A percentile compares a stretch with the other conserved stretches of the same genome.
Conservation (phyloP, 2,888 invertebrate genomes). For the Nomada ferruginata region DNA sequence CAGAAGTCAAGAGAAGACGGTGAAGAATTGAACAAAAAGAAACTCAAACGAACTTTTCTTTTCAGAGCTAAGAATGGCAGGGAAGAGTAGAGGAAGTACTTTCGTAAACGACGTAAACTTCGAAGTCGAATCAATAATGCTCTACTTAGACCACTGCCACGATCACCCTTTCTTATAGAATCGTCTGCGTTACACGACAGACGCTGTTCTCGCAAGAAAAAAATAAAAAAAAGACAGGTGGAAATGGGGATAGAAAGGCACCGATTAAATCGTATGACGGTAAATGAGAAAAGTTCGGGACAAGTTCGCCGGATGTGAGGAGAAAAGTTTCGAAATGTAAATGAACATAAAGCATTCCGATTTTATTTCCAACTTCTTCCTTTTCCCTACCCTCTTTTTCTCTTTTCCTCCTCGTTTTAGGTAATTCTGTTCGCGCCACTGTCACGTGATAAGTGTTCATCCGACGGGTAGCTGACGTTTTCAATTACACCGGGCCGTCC, state of each 20-base stretch:
- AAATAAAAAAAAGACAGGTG: not conserved
- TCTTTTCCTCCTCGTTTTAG: not conserved
- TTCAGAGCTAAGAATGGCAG: not conserved
- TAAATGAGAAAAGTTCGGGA: constrained; percentile 60
- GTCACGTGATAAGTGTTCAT: constrained; percentile 40
- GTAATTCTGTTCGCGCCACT: constrained; percentile 11
- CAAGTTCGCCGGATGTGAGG: constrained; percentile 33
- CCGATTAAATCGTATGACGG: constrained; percentile 56
- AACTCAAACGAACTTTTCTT: too few species aligned
- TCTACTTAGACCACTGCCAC: constrained; percentile 15
- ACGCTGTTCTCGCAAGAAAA: not conserved
- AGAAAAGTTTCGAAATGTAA: constrained; percentile 56
- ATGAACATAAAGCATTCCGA: constrained; percentile 48
- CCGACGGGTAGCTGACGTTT: constrained; percentile 41
- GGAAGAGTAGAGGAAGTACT: not conserved
- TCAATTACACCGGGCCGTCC: constrained; percentile 37
- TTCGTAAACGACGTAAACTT: not conserved
- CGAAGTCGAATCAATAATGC: constrained; percentile 14
- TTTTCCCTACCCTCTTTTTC: too few species aligned
- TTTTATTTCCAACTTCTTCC: not conserved
- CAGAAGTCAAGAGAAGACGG: not conserved
- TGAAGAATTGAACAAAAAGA: not conserved
- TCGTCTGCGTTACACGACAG: constrained; percentile 8
- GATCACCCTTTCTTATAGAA: constrained; percentile 30
- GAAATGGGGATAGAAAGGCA: constrained; percentile 7